Evolutionary conservation across 2,888 invertebrate species (phyloP).

Genomic region (Troglohyphantes excavatus): DNA sequence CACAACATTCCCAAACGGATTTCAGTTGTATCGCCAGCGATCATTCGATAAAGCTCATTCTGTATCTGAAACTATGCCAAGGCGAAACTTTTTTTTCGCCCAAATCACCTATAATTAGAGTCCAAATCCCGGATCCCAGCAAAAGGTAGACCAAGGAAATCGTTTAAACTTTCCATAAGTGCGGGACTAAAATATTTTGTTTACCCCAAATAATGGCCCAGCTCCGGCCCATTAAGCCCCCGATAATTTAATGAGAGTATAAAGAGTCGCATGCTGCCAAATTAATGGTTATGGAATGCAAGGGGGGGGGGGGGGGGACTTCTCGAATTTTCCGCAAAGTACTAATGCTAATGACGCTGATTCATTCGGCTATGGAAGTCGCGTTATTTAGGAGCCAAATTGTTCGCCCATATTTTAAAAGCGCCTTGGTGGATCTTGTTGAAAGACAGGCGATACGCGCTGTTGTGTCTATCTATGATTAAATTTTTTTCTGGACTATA

Average conservation of each 20-base stretch:
- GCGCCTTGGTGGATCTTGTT: neutral
- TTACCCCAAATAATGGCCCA: slow-evolving; percentile 68
- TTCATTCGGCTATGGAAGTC: slow-evolving; percentile 24
- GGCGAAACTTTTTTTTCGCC: neutral
- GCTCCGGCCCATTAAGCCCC: slow-evolving; percentile 63
- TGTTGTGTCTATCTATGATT: too few relatives aligned
- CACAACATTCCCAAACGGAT: neutral
- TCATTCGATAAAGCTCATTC: neutral
- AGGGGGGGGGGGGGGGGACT: slow-evolving; percentile 51
- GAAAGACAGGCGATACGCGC: neutral
- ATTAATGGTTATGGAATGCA: slow-evolving; percentile 70
- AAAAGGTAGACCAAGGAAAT: neutral
- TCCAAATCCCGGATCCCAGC: neutral
- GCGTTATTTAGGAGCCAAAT: slow-evolving; percentile 27
- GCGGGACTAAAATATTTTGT: slow-evolving; percentile 68
- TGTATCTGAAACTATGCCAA: neutral
- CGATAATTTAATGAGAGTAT: slow-evolving; percentile 73
- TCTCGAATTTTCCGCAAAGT: slow-evolving; percentile 58
- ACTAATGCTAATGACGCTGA: slow-evolving; percentile 64
- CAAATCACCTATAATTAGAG: slow-evolving; percentile 43
- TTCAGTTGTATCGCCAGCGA: neutral
- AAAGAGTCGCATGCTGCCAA: slow-evolving; percentile 61
- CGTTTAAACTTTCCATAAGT: slow-evolving; percentile 41
- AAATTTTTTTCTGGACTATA: too few relatives aligned
- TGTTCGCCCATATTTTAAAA: slow-evolving; percentile 20